Conservation (phyloP, 2,113 vertebrate genomes). For the Tonatia bakeri region DNA sequence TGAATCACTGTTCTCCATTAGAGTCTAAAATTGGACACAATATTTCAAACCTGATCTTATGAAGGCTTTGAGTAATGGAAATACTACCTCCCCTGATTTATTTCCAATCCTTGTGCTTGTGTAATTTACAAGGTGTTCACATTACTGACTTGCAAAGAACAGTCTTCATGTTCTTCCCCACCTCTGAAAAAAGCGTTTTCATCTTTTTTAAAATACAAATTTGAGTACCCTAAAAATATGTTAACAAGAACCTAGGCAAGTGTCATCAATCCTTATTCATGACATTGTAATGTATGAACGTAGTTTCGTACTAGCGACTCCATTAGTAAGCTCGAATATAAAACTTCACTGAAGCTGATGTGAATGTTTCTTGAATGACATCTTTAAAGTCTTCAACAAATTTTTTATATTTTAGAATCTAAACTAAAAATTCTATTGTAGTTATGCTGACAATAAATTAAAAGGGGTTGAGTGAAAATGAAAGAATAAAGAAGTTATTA, state of each 20-base stretch:
- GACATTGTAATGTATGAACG: background rate
- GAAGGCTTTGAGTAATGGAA: conserved; percentile 57
- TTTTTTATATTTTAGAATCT: background rate
- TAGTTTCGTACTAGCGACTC: background rate
- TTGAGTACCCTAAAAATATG: background rate
- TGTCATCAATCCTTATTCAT: background rate
- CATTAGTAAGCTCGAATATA: background rate
- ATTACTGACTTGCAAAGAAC: background rate
- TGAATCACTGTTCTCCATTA: background rate
- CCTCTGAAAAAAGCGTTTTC: background rate
- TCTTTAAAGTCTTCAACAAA: background rate
- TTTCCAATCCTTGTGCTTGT: conserved; percentile 60
- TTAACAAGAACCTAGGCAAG: background rate
- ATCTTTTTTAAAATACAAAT: background rate
- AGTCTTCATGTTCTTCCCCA: background rate
- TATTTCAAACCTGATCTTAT: conserved; percentile 37
- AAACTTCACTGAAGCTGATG: background rate
- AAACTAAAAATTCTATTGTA: background rate
- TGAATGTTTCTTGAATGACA: background rate
- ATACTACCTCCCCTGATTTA: conserved; percentile 62
- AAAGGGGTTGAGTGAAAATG: background rate
- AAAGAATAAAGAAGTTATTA: background rate
- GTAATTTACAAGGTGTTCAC: conserved; percentile 51
- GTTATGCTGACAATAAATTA: background rate
- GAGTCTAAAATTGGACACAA: conserved; percentile 12